Evolutionary conservation across 2,797 vertebrate species (phyloP).

Genomic region (Coranthus polyacanthus): DNA sequence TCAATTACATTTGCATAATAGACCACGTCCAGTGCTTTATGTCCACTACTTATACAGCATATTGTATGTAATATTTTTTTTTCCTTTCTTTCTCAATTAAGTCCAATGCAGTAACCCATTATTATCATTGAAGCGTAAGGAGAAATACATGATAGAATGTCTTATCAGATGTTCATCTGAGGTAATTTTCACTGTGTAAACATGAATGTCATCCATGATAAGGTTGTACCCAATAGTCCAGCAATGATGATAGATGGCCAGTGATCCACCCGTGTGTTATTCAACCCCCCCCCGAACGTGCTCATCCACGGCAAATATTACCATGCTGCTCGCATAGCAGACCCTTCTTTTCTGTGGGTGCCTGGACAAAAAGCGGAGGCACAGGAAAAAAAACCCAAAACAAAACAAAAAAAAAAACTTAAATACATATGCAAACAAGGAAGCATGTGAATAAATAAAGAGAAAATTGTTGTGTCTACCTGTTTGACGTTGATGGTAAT

Average conservation of each 20-base stretch:
- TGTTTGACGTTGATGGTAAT: slow-evolving; percentile 42
- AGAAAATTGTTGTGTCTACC: slow-evolving; percentile 28
- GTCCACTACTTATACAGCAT: slow-evolving; percentile 32
- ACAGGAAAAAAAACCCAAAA: neutral
- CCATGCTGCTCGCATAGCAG: slow-evolving; percentile 49
- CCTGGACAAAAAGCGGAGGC: no score
- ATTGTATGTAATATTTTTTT: no score
- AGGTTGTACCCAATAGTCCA: slow-evolving; percentile 58
- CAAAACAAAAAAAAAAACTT: slow-evolving; percentile 31
- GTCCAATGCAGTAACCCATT: slow-evolving; percentile 37
- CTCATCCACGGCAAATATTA: slow-evolving; percentile 49
- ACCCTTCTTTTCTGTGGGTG: slow-evolving; percentile 21
- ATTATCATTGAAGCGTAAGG: slow-evolving; percentile 45
- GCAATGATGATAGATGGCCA: slow-evolving; percentile 71
- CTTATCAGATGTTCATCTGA: slow-evolving; percentile 59
- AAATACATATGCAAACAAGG: slow-evolving; percentile 57
- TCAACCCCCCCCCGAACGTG: slow-evolving; percentile 44
- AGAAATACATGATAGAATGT: slow-evolving; percentile 41
- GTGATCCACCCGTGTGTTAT: slow-evolving; percentile 52
- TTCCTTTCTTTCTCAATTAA: slow-evolving; percentile 7
- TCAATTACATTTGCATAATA: slow-evolving; percentile 64
- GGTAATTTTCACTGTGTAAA: slow-evolving; percentile 73
- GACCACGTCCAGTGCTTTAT: slow-evolving; percentile 43
- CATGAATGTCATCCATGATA: slow-evolving; percentile 69
- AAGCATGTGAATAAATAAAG: slow-evolving; percentile 39